Conservation (phyloP, 2,797 vertebrate genomes). For the Halcyon chelicuti region DNA sequence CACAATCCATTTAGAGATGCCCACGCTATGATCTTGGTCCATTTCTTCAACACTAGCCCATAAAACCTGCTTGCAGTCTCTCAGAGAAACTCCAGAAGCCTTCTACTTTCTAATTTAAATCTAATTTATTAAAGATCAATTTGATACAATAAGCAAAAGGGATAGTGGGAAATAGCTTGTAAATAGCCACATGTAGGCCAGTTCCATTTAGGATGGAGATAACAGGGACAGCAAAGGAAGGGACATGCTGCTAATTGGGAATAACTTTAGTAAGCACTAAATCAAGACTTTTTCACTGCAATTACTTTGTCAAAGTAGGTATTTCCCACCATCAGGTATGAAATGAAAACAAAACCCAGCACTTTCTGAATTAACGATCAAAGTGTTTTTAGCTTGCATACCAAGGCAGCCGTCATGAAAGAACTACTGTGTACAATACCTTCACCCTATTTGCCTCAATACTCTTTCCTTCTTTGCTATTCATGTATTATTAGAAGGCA, state of each 20-base stretch:
- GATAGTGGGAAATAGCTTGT: not conserved
- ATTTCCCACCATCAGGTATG: not conserved
- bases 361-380: not conserved
- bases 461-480: not conserved
- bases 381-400: not conserved
- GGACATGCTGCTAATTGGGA: not conserved
- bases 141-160: not conserved
- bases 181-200: not conserved
- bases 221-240: not conserved
- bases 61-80: not conserved
- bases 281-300: not conserved
- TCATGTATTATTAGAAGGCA: not conserved
- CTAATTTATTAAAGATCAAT: not conserved
- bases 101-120: not conserved
- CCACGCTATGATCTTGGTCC: not conserved
- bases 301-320: not conserved
- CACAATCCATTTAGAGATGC: not conserved
- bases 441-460: not conserved
- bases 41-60: not conserved
- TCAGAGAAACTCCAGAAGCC: not conserved
- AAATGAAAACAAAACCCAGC: not conserved
- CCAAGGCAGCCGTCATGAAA: not conserved
- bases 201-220: not conserved
- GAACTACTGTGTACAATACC: not conserved
- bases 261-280: not conserved